Evolutionary conservation across 2,888 invertebrate genomes (phyloP).

Genomic region (Oxystoma pomonae): DNA sequence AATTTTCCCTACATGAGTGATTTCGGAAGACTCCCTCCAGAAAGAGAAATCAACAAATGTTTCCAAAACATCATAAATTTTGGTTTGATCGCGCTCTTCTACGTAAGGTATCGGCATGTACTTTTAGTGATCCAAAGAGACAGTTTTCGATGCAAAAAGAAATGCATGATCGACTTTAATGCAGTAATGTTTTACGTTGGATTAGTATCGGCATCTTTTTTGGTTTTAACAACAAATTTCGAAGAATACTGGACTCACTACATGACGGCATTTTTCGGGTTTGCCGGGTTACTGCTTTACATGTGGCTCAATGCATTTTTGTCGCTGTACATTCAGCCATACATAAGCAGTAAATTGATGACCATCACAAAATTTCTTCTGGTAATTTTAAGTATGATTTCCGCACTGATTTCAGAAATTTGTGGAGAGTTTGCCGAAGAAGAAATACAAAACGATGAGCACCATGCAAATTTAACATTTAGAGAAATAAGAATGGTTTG

Average conservation of each 20-base stretch:
- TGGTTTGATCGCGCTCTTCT: background rate
- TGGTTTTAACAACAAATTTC: background rate
- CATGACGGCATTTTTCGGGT: background rate
- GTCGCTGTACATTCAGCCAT: background rate
- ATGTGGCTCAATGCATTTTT: background rate
- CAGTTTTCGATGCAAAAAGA: background rate
- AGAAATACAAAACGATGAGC: background rate
- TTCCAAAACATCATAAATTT: background rate
- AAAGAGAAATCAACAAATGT: background rate
- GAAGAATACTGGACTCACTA: background rate
- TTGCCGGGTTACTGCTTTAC: background rate
- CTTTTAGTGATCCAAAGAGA: background rate
- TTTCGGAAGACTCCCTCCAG: background rate
- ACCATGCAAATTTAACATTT: background rate
- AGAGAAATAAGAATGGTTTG: background rate
- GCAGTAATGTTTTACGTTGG: background rate
- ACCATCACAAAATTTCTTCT: background rate
- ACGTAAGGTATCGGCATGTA: background rate
- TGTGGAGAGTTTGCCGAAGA: background rate
- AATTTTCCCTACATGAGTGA: background rate
- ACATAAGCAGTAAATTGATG: background rate
- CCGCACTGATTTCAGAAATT: background rate
- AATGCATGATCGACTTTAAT: background rate
- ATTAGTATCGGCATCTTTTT: background rate
- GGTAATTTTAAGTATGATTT: background rate